phyloP scores from a whole-genome alignment of 2,888 invertebrate genomes.

The Cephus nigrinus region DNA sequence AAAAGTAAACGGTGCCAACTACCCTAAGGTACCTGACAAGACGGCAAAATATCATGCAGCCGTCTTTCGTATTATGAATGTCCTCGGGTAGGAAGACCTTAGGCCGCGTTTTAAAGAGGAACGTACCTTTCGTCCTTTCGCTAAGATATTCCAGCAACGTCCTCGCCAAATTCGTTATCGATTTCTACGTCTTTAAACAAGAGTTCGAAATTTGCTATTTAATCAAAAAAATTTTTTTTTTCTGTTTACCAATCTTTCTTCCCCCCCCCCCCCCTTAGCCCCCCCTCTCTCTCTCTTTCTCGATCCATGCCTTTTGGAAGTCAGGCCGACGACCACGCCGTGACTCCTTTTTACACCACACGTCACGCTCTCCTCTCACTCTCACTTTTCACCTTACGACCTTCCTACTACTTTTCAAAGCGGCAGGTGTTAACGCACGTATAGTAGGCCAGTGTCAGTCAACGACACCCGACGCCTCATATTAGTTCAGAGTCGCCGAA shows the following conservation, averaged over 20 bases:
- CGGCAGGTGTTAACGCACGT: conserved; percentile 49
- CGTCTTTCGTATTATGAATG: neutral
- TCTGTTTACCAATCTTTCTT: neutral
- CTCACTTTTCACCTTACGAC: conserved; percentile 6
- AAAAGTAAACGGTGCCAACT: neutral
- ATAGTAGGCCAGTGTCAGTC: conserved; percentile 60
- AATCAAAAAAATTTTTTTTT: neutral
- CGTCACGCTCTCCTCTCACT: neutral
- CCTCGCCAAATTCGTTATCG: neutral
- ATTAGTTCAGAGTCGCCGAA: conserved; percentile 6
- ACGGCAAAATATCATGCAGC: neutral
- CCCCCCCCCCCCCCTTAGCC: too few relatives aligned
- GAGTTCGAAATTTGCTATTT: neutral
- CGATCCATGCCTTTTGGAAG: neutral
- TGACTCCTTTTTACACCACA: neutral
- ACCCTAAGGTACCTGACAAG: neutral
- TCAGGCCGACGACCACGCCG: neutral
- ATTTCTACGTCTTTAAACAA: neutral
- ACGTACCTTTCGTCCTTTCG: neutral
- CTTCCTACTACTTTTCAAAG: conserved; percentile 5
- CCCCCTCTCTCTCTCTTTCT: too few relatives aligned
- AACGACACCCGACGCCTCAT: conserved; percentile 39
- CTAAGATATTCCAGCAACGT: neutral
- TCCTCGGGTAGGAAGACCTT: neutral
- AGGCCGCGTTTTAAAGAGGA: neutral